Conservation (phyloP, 2,797 vertebrate species). For the Novumbra hubbsi region DNA sequence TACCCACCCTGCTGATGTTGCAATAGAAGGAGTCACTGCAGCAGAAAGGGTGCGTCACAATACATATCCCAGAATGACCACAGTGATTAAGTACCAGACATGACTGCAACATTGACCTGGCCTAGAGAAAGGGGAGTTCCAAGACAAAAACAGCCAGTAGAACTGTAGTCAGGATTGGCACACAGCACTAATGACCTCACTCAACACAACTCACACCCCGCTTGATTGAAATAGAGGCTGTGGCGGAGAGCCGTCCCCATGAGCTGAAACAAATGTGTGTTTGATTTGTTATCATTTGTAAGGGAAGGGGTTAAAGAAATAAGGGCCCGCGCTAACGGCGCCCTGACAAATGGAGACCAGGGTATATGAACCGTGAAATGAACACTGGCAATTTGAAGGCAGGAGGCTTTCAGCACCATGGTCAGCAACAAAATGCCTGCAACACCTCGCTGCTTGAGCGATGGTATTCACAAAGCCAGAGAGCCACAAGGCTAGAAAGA, state of each 20-base stretch:
- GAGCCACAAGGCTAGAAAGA: conserved; percentile 46
- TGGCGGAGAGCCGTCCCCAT: conserved; percentile 44
- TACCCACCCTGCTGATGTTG: background rate
- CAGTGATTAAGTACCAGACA: background rate
- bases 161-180: background rate
- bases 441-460: conserved; percentile 79
- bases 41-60: background rate
- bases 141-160: background rate
- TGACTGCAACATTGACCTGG: conserved; percentile 3
- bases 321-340: conserved; percentile 75
- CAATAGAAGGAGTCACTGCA: background rate
- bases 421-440: conserved; percentile 83
- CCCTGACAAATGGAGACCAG: conserved; percentile 81
- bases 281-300: conserved; percentile 82
- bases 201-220: conserved; percentile 24
- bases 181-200: background rate
- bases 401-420: conserved; percentile 79
- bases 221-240: conserved; percentile 65
- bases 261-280: conserved; percentile 72
- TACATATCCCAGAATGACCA: background rate
- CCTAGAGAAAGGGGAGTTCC: background rate
- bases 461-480: conserved; percentile 76
- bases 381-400: conserved; percentile 82
- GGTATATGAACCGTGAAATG: conserved; percentile 86
- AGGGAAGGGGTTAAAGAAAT: conserved; percentile 82